Base-by-base conservation (phyloP, 2,113 vertebrate genomes). In the Onychostruthus taczanowskii region DNA sequence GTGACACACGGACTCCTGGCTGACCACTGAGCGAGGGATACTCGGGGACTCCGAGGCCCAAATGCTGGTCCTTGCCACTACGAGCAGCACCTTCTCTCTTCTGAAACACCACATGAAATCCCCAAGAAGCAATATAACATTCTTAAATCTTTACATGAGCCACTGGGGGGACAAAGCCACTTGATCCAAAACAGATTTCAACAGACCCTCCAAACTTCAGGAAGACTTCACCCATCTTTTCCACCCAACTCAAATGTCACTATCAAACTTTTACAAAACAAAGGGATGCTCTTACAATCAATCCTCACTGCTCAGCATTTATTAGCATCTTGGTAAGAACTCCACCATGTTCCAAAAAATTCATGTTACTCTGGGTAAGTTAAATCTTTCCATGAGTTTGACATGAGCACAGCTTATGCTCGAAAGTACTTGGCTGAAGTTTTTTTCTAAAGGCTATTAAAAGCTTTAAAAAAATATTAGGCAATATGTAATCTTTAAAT, bases 41-140 rank as follows among this genome's bases (percentile, higher is more conserved):
- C 28, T 21, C 0, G 0, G 30, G 5, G 9, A 61, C 10, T 6
- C 41, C 3, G 4, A 62, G 22, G 61, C 50, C n/a, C 61, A 55
- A 92, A 74, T 37, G 35, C 47, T 55, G 33, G 19, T 26, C 39
- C 41, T 56, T 18, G 35, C 22, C 16, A 31, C 52, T 31, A 12
- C 11, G 37, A 43, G 16, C 3, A 64, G 30, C 23, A 87, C 33
- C 10, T 31, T 33, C 27, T 28, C 33, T 55, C 41, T 74, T 66
- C n/a, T 28, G 33, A 64, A 27, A 62, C 10, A 61, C 21, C 44
- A 41, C 12, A 21, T 58, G 53, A 92, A 88, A 58, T 8, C 23
- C n/a, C 16, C 18, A 64, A 49, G 30, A 37, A 78, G 28, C 4
- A 6, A 19, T 24, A 12, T 2, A 18, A 44, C 17, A 24, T 50